phyloP scores from a whole-genome alignment of 2,888 invertebrate genomes.

The Lasioglossum leucozonium region DNA sequence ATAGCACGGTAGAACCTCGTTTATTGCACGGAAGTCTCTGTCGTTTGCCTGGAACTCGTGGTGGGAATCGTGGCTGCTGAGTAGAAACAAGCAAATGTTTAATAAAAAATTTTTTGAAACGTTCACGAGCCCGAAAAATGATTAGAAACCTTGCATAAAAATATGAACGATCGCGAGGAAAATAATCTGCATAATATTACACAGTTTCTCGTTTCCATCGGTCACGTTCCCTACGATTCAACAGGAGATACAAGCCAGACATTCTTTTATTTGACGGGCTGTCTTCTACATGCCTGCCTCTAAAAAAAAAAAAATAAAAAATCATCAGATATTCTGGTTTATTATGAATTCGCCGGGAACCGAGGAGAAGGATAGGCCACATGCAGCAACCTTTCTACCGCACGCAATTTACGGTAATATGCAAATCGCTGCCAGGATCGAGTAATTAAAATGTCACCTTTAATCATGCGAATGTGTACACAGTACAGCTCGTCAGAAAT shows the following conservation, averaged over 20 bases:
- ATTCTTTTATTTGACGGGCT: slow-evolving; percentile 6
- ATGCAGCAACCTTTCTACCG: slow-evolving; percentile 28
- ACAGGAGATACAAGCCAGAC: neutral
- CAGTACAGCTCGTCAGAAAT: neutral
- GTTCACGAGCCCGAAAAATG: neutral
- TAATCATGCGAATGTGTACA: slow-evolving; percentile 1
- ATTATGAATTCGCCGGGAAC: slow-evolving; percentile 29
- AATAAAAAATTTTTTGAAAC: neutral
- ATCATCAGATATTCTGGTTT: slow-evolving; percentile 6
- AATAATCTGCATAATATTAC: neutral
- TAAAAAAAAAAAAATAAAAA: neutral
- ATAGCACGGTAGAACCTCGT: neutral
- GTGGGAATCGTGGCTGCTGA: too few relatives aligned
- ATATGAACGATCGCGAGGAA: neutral
- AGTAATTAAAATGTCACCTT: slow-evolving; percentile 48
- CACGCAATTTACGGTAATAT: slow-evolving; percentile 9
- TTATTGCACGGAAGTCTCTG: neutral
- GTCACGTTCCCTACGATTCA: neutral
- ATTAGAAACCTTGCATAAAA: neutral
- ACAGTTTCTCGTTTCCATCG: neutral
- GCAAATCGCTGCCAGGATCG: slow-evolving; percentile 21
- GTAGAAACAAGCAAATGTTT: neutral
- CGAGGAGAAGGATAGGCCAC: slow-evolving; percentile 3
- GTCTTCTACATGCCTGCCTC: neutral
- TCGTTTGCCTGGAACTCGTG: too few relatives aligned